These are phyloP conservation scores for Bradysia coprophila DNA, from an alignment of 1,140 invertebrate genomes.

Conservation along the genomic window DNA sequence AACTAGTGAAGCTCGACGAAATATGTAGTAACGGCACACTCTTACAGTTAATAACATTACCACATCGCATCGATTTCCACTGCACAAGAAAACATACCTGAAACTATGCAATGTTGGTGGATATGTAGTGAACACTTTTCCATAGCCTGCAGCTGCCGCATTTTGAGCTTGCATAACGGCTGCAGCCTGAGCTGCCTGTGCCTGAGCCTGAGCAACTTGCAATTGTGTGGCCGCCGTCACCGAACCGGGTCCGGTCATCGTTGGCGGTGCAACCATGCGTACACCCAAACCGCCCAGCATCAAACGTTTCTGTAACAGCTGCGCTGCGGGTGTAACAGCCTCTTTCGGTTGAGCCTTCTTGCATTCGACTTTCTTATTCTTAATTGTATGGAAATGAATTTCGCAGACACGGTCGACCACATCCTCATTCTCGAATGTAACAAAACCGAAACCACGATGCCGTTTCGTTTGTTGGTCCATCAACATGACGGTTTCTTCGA, in stretches of 20 bases:
- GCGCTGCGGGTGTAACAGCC: constrained; percentile 53
- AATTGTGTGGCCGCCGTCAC: constrained; percentile 33
- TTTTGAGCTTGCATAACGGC: constrained; percentile 26
- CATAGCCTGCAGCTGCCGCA: constrained; percentile 39
- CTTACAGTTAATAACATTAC: too few relatives aligned
- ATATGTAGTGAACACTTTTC: constrained; percentile 47
- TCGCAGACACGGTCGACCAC: constrained; percentile 81
- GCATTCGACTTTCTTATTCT: constrained; percentile 86
- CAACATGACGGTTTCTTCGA: constrained; percentile 83
- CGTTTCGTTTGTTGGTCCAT: constrained; percentile 90
- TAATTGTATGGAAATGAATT: constrained; percentile 83
- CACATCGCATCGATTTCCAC: background rate
- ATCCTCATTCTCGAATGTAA: constrained; percentile 82
- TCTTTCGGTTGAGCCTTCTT: constrained; percentile 88
- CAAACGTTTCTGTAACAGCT: constrained; percentile 50
- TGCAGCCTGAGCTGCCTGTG: constrained; percentile 23
- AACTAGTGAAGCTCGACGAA: too few relatives aligned
- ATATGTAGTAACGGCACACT: too few relatives aligned
- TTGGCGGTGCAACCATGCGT: constrained; percentile 28
- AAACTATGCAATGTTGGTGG: constrained; percentile 24
- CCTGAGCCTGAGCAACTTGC: constrained; percentile 37
- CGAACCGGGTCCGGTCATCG: constrained; percentile 24
- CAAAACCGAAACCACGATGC: constrained; percentile 79
- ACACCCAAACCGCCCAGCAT: constrained; percentile 49
- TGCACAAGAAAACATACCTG: constrained; percentile 11